Evolutionary conservation across 2,888 invertebrate species (phyloP).

Genomic region (Euspilapteryx auroguttella): DNA sequence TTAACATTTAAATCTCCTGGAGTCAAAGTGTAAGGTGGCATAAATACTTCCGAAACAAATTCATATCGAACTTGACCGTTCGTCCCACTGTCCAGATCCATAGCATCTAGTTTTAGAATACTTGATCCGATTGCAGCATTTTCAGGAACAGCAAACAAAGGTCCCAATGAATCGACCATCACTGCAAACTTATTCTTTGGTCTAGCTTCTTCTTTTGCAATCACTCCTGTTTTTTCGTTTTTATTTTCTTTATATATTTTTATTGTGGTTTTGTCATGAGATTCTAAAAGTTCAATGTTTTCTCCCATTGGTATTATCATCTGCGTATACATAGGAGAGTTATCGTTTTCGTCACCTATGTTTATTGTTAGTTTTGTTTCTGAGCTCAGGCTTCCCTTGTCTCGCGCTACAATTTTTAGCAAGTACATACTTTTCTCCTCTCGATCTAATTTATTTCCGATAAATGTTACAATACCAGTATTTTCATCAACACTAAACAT

Average conservation of each 20-base stretch:
- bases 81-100: constrained; percentile 70
- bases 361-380: constrained; percentile 72
- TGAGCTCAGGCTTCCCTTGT: constrained; percentile 74
- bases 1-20: constrained; percentile 52
- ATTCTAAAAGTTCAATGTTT: constrained; percentile 66
- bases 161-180: constrained; percentile 36
- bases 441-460: constrained; percentile 67
- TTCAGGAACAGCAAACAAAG: constrained; percentile 72
- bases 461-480: constrained; percentile 63
- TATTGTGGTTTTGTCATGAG: constrained; percentile 52
- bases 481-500: constrained; percentile 69
- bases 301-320: constrained; percentile 71
- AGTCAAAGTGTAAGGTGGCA: constrained; percentile 49
- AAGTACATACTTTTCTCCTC: constrained; percentile 71
- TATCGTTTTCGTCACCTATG: constrained; percentile 82
- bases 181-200: constrained; percentile 39
- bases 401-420: constrained; percentile 73
- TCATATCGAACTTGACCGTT: constrained; percentile 75
- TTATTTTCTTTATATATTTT: constrained; percentile 45
- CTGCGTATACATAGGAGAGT: constrained; percentile 70
- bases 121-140: constrained; percentile 70
- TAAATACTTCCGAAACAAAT: constrained; percentile 67
- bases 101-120: constrained; percentile 69
- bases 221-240: constrained; percentile 20
- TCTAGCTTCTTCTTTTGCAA: constrained; percentile 27